These are phyloP conservation scores for Abramis brama DNA, from an alignment of 2,113 vertebrate genomes.

Conservation along the genomic window DNA sequence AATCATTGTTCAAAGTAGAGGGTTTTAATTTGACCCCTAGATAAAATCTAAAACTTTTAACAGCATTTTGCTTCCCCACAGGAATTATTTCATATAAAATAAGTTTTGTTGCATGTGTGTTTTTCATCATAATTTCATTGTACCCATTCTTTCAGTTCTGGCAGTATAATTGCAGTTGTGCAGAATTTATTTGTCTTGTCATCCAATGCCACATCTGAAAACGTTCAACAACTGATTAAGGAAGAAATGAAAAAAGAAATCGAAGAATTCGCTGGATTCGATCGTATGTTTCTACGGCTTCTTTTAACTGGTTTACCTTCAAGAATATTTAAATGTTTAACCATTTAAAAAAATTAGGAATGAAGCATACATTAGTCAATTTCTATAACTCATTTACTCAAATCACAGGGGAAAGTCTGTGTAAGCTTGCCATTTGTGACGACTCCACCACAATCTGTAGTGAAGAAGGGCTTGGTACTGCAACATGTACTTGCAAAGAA, in stretches of 20 bases:
- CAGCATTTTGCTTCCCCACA: neutral
- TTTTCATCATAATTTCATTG: neutral
- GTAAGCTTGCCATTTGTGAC: neutral
- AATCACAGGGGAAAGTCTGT: neutral
- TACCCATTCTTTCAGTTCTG: neutral
- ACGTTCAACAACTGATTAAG: accelerated
- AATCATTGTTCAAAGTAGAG: neutral
- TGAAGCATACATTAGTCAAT: neutral
- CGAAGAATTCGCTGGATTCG: accelerated
- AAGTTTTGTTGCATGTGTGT: neutral
- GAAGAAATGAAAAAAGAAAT: accelerated
- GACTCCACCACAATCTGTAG: accelerated
- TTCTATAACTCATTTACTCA: neutral
- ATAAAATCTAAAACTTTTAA: neutral
- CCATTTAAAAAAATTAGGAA: neutral
- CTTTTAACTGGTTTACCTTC: neutral
- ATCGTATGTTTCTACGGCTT: slow-evolving; percentile 6
- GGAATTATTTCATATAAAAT: neutral
- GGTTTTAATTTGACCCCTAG: neutral
- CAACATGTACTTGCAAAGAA: neutral
- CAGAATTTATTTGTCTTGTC: neutral
- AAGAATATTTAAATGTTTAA: neutral
- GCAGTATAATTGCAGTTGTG: slow-evolving; percentile 47
- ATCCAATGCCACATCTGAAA: accelerated
- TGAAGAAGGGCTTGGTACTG: accelerated